Evolutionary conservation across 1,140 invertebrate genomes (phyloP).

Genomic region (Pissodes strobi): DNA sequence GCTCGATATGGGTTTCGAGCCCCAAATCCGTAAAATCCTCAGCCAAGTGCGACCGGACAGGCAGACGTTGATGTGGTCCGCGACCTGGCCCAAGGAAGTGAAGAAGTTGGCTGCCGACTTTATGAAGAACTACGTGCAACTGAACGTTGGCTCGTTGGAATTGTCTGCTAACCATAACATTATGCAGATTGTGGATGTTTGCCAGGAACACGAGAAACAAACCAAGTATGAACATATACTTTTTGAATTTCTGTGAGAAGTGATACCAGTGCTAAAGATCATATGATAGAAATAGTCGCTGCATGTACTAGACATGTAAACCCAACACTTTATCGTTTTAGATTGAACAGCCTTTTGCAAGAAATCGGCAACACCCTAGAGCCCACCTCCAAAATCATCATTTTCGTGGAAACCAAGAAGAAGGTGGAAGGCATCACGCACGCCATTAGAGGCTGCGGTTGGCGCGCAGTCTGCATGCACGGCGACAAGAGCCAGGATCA

Average conservation of each 20-base stretch:
- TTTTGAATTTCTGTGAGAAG: too few relatives aligned
- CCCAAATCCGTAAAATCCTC: constrained; percentile 96
- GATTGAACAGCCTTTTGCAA: constrained; percentile 79
- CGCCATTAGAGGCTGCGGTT: constrained; percentile 86
- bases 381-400: constrained; percentile 89
- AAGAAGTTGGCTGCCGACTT: constrained; percentile 92
- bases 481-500: constrained; percentile 97
- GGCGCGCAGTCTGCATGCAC: constrained; percentile 92
- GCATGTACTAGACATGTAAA: too few relatives aligned
- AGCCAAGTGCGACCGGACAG: constrained; percentile 93
- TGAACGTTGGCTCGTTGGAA: constrained; percentile 92
- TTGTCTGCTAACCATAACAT: constrained; percentile 97
- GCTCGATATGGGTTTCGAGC: constrained; percentile 94
- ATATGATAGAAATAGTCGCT: too few relatives aligned
- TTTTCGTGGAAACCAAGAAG: constrained; percentile 97
- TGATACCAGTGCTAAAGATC: too few relatives aligned
- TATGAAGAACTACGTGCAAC: constrained; percentile 81
- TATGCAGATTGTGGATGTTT: constrained; percentile 92
- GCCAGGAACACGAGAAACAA: constrained; percentile 86
- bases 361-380: constrained; percentile 87
- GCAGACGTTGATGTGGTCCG: constrained; percentile 97
- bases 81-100: constrained; percentile 98
- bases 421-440: constrained; percentile 93
- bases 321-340: too few relatives aligned
- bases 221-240: constrained; percentile 81